These are phyloP conservation scores for Dryocosmus kuriphilus DNA, from an alignment of 2,888 invertebrate species.

Conservation along the genomic window DNA sequence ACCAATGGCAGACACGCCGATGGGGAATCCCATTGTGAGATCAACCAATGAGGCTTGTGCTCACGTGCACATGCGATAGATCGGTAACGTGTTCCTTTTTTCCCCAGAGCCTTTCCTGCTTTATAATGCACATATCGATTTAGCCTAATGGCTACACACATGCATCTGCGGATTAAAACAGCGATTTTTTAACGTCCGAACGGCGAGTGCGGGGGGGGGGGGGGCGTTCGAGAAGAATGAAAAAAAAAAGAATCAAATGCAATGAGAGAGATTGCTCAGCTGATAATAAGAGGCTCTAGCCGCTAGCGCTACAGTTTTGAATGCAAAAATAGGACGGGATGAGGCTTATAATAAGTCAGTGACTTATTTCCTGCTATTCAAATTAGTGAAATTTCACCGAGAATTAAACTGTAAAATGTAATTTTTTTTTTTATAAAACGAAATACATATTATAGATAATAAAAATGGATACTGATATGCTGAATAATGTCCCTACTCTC, in stretches of 20 bases:
- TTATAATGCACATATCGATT: constrained; percentile 73
- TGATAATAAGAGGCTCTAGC: constrained; percentile 43
- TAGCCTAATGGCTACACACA: constrained; percentile 68
- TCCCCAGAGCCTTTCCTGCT: constrained; percentile 53
- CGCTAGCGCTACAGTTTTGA: neutral
- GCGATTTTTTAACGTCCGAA: constrained; percentile 46
- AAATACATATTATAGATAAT: no score
- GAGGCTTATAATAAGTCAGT: no score
- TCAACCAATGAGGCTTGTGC: constrained; percentile 68
- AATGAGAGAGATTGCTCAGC: constrained; percentile 43
- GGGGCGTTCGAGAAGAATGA: constrained; percentile 31
- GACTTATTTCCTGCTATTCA: no score
- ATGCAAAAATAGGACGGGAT: neutral
- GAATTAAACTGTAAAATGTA: no score
- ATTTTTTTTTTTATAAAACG: no score
- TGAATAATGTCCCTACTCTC: no score
- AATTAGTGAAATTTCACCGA: no score
- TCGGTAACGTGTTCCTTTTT: constrained; percentile 51
- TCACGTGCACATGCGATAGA: constrained; percentile 61
- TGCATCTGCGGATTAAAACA: constrained; percentile 63
- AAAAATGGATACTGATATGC: no score
- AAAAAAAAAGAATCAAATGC: constrained; percentile 43
- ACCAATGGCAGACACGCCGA: constrained; percentile 71
- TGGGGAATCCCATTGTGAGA: constrained; percentile 74
- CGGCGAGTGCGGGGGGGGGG: constrained; percentile 27